A percentile compares a stretch with the other conserved stretches of the same genome.
Evolutionary conservation across 2,888 invertebrate genomes (phyloP).

Genomic region (Rhagophthalmus giganteus): DNA sequence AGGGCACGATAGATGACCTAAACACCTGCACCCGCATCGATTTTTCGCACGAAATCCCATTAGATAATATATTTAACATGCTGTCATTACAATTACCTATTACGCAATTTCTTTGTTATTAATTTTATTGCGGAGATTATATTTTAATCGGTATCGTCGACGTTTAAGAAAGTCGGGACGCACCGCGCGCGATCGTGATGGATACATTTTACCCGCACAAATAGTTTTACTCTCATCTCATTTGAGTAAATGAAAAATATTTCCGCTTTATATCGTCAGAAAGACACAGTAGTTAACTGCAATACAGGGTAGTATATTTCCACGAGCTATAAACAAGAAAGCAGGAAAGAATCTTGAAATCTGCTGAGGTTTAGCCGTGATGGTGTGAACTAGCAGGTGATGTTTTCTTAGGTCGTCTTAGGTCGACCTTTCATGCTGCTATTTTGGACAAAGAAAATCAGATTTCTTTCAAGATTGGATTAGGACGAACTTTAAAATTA

Average conservation of each 20-base stretch:
- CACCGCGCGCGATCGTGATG: too few relatives aligned
- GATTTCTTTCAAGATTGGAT: slow-evolving; percentile 6
- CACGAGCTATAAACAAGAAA: slow-evolving; percentile 46
- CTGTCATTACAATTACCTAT: not conserved
- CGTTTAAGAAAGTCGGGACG: not conserved
- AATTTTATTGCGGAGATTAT: too few relatives aligned
- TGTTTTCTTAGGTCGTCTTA: slow-evolving; percentile 45
- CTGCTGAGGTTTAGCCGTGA: slow-evolving; percentile 51
- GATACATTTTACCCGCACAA: too few relatives aligned
- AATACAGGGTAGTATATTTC: slow-evolving; percentile 39
- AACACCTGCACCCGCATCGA: slow-evolving; percentile 50
- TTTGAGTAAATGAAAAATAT: too few relatives aligned
- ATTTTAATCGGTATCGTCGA: too few relatives aligned
- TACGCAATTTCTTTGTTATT: too few relatives aligned
- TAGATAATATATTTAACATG: slow-evolving; percentile 21
- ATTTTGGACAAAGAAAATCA: slow-evolving; percentile 21
- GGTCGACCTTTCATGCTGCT: slow-evolving; percentile 21
- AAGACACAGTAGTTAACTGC: slow-evolving; percentile 1
- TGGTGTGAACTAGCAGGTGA: slow-evolving; percentile 49
- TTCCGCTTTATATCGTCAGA: slow-evolving; percentile 1
- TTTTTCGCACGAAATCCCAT: slow-evolving; percentile 48
- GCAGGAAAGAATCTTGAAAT: slow-evolving; percentile 49
- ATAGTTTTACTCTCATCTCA: too few relatives aligned
- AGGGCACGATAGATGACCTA: slow-evolving; percentile 51
- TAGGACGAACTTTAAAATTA: not conserved